Conservation (phyloP, 2,113 vertebrate genomes). For the Junco hyemalis region DNA sequence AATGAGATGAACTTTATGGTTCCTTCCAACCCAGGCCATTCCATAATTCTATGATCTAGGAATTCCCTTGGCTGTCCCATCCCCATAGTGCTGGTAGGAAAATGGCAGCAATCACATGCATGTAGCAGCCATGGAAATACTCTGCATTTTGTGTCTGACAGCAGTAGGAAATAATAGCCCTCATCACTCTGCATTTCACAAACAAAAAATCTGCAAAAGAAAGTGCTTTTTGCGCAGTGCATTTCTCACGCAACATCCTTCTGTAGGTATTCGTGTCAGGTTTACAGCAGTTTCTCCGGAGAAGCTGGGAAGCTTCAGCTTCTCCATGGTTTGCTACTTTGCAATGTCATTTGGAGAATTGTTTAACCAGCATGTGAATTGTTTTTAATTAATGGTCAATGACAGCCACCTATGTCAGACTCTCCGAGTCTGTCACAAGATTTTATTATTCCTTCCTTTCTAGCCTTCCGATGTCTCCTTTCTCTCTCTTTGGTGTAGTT, state of each 20-base stretch:
- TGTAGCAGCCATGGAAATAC: neutral
- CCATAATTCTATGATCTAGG: neutral
- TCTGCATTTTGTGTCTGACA: neutral
- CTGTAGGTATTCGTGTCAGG: rapidly evolving
- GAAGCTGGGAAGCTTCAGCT: too few relatives aligned
- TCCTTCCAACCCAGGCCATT: neutral
- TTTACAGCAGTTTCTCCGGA: neutral
- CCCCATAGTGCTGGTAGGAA: neutral
- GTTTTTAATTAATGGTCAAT: too few relatives aligned
- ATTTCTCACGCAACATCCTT: neutral
- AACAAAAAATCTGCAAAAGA: neutral
- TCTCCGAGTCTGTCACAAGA: too few relatives aligned
- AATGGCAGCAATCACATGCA: neutral
- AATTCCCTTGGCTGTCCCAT: neutral
- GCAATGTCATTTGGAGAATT: too few relatives aligned
- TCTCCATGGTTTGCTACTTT: too few relatives aligned
- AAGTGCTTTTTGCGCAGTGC: neutral
- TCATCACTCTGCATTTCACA: neutral
- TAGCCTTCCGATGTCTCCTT: too few relatives aligned
- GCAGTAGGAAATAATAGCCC: neutral
- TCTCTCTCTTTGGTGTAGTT: too few relatives aligned
- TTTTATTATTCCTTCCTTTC: too few relatives aligned
- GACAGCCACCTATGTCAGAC: too few relatives aligned
- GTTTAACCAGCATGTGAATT: too few relatives aligned
- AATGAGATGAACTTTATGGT: neutral